These are phyloP conservation scores for Metopia argyrocephala DNA, from an alignment of 2,888 invertebrate genomes.

Conservation along the genomic window DNA sequence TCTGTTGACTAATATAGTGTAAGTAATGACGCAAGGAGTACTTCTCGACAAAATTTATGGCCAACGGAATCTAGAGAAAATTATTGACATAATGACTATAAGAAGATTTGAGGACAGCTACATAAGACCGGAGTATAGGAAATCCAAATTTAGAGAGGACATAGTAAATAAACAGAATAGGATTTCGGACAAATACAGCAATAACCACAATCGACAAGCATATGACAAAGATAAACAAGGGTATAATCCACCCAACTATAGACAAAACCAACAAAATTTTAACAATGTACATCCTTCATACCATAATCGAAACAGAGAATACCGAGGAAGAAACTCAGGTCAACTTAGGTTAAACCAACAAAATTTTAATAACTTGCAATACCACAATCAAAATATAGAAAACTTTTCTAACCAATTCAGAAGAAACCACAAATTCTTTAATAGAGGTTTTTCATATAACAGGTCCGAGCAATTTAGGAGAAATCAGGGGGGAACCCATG, in stretches of 20 bases:
- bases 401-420: not conserved
- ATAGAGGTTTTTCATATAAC: not conserved
- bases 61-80: conserved; percentile 12
- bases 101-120: conserved; percentile 33
- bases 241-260: no score
- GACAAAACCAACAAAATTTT: no score
- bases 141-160: no score
- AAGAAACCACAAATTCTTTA: not conserved
- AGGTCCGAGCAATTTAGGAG: not conserved
- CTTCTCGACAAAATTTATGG: conserved; percentile 45
- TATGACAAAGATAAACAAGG: no score
- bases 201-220: no score
- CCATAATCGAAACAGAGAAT: not conserved
- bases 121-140: conserved; percentile 32
- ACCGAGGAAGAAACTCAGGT: not conserved
- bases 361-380: not conserved
- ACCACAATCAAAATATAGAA: not conserved
- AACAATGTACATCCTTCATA: no score
- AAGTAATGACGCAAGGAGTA: conserved; percentile 44
- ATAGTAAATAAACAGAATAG: no score
- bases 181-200: no score
- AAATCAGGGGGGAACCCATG: not conserved
- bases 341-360: not conserved
- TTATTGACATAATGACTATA: conserved; percentile 36
- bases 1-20: conserved; percentile 12